Percentiles rank a stretch among this genome's conserved stretches.
Evolutionary conservation across 2,113 vertebrate genomes (phyloP).

Genomic region (Cyanoramphus novaezelandiae): DNA sequence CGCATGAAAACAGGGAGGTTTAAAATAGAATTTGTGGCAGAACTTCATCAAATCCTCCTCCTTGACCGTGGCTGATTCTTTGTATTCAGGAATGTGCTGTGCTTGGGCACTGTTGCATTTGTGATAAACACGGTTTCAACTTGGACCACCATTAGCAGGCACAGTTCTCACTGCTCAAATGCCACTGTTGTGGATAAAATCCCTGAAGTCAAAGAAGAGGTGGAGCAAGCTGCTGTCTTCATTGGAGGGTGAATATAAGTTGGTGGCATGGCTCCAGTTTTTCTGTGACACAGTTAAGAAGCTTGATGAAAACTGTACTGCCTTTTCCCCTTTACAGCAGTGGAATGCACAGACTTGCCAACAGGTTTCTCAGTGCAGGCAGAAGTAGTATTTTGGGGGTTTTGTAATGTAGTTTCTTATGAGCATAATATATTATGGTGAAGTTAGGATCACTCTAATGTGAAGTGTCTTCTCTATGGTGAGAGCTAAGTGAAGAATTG

Average conservation of each 20-base stretch:
- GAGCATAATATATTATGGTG: not conserved
- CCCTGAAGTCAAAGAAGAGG: not conserved
- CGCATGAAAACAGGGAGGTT: constrained; percentile 43
- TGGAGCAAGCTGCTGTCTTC: not conserved
- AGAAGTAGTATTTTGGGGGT: not conserved
- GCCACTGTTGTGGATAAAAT: not conserved
- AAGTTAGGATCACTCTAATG: not conserved
- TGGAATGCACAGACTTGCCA: not conserved
- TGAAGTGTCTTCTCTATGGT: not conserved
- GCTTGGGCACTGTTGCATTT: not conserved
- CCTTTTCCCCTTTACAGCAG: not conserved
- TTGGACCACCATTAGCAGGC: not conserved
- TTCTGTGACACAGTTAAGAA: not conserved
- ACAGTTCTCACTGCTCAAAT: not conserved
- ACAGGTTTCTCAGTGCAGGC: not conserved
- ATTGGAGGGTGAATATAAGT: not conserved
- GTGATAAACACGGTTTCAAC: not conserved
- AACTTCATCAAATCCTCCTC: constrained; percentile 20
- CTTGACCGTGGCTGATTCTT: not conserved
- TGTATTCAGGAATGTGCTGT: not conserved
- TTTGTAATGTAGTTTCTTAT: not conserved
- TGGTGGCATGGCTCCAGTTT: not conserved
- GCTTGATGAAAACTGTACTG: not conserved
- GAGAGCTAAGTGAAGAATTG: not conserved
- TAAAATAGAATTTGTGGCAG: constrained; percentile 28